These are phyloP conservation scores for Dione juno DNA, from an alignment of 2,888 invertebrate species.

Conservation along the genomic window DNA sequence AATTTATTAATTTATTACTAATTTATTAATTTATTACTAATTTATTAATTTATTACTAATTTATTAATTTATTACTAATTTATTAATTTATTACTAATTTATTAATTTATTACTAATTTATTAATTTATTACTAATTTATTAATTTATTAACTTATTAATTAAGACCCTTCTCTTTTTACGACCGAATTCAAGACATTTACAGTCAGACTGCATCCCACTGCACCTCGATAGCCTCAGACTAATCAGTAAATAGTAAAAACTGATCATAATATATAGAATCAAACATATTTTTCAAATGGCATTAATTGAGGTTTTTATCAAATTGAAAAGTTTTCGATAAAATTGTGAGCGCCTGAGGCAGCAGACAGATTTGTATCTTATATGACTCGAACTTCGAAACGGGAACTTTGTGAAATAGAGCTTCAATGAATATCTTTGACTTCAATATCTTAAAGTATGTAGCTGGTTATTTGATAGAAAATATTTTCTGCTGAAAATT, in stretches of 20 bases:
- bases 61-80: too few species aligned
- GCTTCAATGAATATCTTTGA: constrained; percentile 62
- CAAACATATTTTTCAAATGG: constrained; percentile 65
- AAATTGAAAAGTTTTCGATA: constrained; percentile 82
- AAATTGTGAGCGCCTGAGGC: constrained; percentile 77
- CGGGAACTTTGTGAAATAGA: constrained; percentile 60
- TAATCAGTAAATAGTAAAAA: not conserved
- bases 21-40: too few species aligned
- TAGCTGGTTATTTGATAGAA: constrained; percentile 53
- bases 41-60: too few species aligned
- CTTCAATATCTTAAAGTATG: constrained; percentile 61
- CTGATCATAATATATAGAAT: not conserved
- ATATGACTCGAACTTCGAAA: constrained; percentile 65
- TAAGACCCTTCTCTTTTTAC: too few species aligned
- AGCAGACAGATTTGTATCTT: constrained; percentile 67
- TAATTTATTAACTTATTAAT: too few species aligned
- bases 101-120: too few species aligned
- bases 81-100: too few species aligned
- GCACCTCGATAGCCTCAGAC: too few species aligned
- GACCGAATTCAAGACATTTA: too few species aligned
- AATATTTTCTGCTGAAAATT: constrained; percentile 39
- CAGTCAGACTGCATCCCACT: too few species aligned
- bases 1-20: too few species aligned
- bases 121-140: too few species aligned
- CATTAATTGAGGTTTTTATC: constrained; percentile 80